Evolutionary conservation across 2,888 invertebrate genomes (phyloP), one percentile per base, ranked within the genome.

Genomic region (Plagodis dolabraria): DNA sequence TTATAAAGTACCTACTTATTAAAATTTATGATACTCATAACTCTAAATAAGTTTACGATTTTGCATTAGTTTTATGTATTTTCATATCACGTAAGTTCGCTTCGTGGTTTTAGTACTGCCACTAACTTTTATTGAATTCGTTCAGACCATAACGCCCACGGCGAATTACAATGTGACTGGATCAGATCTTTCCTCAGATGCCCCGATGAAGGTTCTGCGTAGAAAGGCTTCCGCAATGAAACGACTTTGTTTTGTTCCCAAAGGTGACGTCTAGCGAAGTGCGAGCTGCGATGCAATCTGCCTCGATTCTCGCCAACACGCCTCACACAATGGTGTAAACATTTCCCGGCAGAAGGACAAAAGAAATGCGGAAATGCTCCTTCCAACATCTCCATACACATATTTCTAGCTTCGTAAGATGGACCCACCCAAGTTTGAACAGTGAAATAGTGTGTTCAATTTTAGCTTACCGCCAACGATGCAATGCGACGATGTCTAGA

Each of bases 291-390:
- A 63, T 62, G 47, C 60, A 56, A 65, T 63, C 70, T 60, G 40
- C 42, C 65, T 55, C 45, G 34, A 61, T 64, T 57, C 62, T 48
- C 47, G 47, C 54, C 50, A 47, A 43, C 47, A 50, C 58, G 45
- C 40, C 49, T 58, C 53, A 9, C 38, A 53, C 54, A 60, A 51
- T 54, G 11, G 34, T 11, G 57, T 55, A 57, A 65, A 64, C 63
- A 51, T 59, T 54, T 54, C 42, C 54, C 51, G 46, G 64, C 74
- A 72, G 72, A 74, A 79, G 77, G 79, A 81, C 77, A 79, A 80
- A 76, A 79, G 76, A 75, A 79, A 75, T 71, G 70, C 76, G 77
- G 78, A 77, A 82, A 79, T 74, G 72, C 75, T 77, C 74, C 75
- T 67, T 61, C 65, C 67, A 72, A 73, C 74, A 72, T 77, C 68